Conservation (phyloP, 2,797 vertebrate species). For the Chiropotes sagulatus region DNA sequence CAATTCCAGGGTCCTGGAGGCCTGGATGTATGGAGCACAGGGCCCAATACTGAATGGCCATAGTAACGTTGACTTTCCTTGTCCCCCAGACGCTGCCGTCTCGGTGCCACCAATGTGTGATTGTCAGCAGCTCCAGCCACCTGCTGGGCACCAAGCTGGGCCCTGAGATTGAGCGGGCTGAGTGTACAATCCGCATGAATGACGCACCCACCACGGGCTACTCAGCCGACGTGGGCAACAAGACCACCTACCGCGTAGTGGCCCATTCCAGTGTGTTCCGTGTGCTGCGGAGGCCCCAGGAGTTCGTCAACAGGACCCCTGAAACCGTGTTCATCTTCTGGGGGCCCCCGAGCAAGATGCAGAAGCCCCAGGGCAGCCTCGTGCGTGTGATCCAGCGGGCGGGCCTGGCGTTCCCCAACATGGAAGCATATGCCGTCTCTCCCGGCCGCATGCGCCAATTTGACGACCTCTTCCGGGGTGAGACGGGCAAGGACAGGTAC, state of each 20-base stretch:
- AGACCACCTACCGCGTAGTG: constrained; percentile 94
- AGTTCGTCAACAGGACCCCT: constrained; percentile 90
- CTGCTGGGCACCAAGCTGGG: constrained; percentile 91
- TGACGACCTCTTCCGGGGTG: constrained; percentile 93
- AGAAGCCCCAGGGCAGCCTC: constrained; percentile 89
- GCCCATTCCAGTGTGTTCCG: constrained; percentile 97
- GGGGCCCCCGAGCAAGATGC: constrained; percentile 94
- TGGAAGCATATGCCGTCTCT: constrained; percentile 91
- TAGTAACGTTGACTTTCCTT: constrained; percentile 17
- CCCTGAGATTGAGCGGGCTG: constrained; percentile 87
- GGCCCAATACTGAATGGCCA: accelerated
- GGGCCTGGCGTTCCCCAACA: constrained; percentile 88
- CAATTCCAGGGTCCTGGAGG: background rate
- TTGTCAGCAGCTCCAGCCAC: constrained; percentile 98
- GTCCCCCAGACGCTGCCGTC: constrained; percentile 89
- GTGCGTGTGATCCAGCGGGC: constrained; percentile 93
- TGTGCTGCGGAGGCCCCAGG: constrained; percentile 90
- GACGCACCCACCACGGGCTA: constrained; percentile 94
- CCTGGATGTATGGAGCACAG: background rate
- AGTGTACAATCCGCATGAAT: constrained; percentile 98
- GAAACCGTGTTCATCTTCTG: constrained; percentile 93
- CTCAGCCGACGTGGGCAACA: constrained; percentile 91
- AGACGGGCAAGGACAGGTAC: constrained; percentile 96
- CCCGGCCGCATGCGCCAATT: constrained; percentile 94
- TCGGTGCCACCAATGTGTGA: constrained; percentile 90